Base-by-base conservation (phyloP, 2,113 vertebrate species). In the Ochotona curzoniae region DNA sequence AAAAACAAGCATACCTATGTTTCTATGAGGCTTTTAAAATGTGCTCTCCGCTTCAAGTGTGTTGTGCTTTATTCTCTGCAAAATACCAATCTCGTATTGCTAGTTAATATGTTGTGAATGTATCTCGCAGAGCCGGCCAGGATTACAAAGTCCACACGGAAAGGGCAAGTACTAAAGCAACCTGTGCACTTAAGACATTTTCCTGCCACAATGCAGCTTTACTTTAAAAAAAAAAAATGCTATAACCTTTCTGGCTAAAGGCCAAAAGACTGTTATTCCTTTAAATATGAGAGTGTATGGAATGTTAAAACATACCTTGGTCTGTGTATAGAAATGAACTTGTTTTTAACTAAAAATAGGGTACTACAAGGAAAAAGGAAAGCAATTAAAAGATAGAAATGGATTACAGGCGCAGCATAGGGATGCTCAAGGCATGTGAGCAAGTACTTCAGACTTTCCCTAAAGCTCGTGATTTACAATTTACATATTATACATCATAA, bases 361-460 rank as follows among this genome's bases (percentile, higher is more conserved):
- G 44, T 82, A 9, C 23, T 81, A 44, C n/a, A 64, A 75, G 11
- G 28, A 81, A 17, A 94, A 85, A 88, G 85, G 23, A 74, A 66
- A 38, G n/a, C 75, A 9, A 8, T 89, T 71, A 87, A n/a, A 7
- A 91, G 91, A 89, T 91, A 83, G 38, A 91, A 95, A 32, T 79
- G 13, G 8, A 61, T 90, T 87, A 66, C 66, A 86, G 8, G 64
- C 80, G 17, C 11, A 49, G 2, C 12, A 73, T 44, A 20, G 85
- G 49, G 25, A 17, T 87, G 25, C 10, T 88, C 20, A 57, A 57
- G 82, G 7, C 26, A 63, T 28, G 2, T 88, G 4, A 47, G 74
- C 38, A 9, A 8, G n/a, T 74, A 54, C 5, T 57, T 90, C 38
- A 87, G 3, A 7, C 32, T 89, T 92, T 81, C 85, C 6, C 85